phyloP scores from a whole-genome alignment of 2,888 invertebrate genomes.

The Cybosia mesomella region DNA sequence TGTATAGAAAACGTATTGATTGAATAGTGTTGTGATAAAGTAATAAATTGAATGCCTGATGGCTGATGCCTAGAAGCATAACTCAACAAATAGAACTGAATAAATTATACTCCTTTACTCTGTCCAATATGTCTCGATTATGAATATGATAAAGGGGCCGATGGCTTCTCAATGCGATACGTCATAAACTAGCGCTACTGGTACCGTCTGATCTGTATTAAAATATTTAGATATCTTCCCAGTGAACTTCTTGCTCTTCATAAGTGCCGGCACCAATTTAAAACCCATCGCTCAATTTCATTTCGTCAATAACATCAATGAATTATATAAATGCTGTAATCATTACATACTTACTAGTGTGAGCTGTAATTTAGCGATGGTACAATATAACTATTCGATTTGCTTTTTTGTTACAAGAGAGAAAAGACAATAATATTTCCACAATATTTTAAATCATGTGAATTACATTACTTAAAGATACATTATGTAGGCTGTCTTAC shows the following conservation, averaged over 20 bases:
- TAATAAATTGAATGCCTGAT: too few relatives aligned
- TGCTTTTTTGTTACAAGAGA: not conserved
- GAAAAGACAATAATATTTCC: not conserved
- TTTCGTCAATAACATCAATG: conserved; percentile 1
- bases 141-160: too few relatives aligned
- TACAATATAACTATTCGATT: not conserved
- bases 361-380: not conserved
- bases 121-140: too few relatives aligned
- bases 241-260: not conserved
- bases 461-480: not conserved
- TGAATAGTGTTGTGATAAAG: too few relatives aligned
- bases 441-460: too few relatives aligned
- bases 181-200: not conserved
- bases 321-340: not conserved
- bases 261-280: conserved; percentile 1
- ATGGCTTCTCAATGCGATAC: too few relatives aligned
- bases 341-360: not conserved
- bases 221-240: not conserved
- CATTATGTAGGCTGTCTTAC: not conserved
- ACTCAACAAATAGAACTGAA: too few relatives aligned
- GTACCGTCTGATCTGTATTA: not conserved
- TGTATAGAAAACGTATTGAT: not conserved
- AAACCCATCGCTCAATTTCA: not conserved
- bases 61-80: not conserved
- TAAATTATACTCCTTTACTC: too few relatives aligned